Conservation (phyloP, 2,113 vertebrate genomes). For the Pithys albifrons region DNA sequence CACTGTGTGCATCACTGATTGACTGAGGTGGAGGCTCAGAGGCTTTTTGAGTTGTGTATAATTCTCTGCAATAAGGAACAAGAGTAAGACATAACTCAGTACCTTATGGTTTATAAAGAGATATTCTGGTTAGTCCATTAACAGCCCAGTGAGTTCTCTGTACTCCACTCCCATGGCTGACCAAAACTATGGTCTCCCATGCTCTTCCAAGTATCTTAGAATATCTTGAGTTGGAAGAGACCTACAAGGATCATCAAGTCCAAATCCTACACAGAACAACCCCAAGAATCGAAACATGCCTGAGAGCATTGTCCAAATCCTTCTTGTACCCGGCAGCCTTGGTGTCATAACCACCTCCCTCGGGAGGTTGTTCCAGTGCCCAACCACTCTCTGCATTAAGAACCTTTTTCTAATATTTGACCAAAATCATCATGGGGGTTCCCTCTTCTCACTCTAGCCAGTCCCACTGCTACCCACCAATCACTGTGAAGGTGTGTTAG, state of each 20-base stretch:
- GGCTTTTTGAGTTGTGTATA: not conserved
- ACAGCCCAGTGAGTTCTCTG: not conserved
- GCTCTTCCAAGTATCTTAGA: not conserved
- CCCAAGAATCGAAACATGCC: not conserved
- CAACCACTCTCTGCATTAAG: not conserved
- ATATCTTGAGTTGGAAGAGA: not conserved
- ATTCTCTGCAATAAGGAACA: not conserved
- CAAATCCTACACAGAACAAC: not conserved
- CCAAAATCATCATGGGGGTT: accelerated
- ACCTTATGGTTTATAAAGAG: not conserved
- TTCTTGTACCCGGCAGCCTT: not conserved
- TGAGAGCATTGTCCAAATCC: not conserved
- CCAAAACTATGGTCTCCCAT: not conserved
- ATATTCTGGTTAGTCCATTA: not conserved
- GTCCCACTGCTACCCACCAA: not conserved
- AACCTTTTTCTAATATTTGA: not conserved
- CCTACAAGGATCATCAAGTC: not conserved
- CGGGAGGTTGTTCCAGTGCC: not conserved
- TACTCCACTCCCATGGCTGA: not conserved
- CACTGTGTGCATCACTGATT: accelerated
- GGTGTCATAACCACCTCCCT: too few relatives aligned
- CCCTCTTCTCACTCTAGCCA: not conserved
- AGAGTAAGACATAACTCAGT: not conserved
- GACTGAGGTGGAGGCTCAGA: not conserved
- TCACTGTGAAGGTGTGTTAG: not conserved